Evolutionary conservation across 2,888 invertebrate species (phyloP), one percentile per base, ranked within the genome.

Genomic region (Sussaba pulchella): DNA sequence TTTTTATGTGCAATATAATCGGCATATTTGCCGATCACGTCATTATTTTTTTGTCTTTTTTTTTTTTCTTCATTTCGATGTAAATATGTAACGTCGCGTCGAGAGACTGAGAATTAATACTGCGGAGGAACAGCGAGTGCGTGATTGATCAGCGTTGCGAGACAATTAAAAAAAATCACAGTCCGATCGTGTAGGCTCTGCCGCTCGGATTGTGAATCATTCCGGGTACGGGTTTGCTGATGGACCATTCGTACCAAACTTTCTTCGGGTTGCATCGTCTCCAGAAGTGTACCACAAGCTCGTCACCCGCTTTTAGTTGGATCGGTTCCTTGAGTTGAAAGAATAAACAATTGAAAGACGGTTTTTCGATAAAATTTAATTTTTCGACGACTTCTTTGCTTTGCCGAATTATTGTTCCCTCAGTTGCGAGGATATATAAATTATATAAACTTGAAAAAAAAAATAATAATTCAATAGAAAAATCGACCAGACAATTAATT

Each of bases 161-260:
- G 57, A 63, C 12, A 41, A 67, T 54, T 24, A 67, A 17, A 63
- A 52, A 54, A 47, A 74, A 76, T 89, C 90, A 94, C 69, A 95
- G 92, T 81, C 95, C 95, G 82, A 96, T 96, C 67, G 94, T 95
- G 89, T 95, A 96, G 2, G 96, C 95, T 81, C 96, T 92, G n/a
- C 96, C 96, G 88, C 94, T 94, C 6, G 95, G 94, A 92, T 96
- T 96, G 90, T 96, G 95, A 76, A 96, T 94, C 1, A 94, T 91
- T 12, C 93, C 91, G 12, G 93, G 92, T 12, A 93, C 87, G 0
- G 96, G 96, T 77, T 94, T 93, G 6, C 94, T 94, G 14, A 96
- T 94, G 85, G 96, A 95, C 99, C 99, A 99, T 92, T 99, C 99
- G 89, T 99, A 99, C 99, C 99, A 99, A 9, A 99, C 98, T 90